Evolutionary conservation across 2,888 invertebrate genomes (phyloP), one percentile per base, ranked within the genome.

Genomic region (Watsonalla cultraria): DNA sequence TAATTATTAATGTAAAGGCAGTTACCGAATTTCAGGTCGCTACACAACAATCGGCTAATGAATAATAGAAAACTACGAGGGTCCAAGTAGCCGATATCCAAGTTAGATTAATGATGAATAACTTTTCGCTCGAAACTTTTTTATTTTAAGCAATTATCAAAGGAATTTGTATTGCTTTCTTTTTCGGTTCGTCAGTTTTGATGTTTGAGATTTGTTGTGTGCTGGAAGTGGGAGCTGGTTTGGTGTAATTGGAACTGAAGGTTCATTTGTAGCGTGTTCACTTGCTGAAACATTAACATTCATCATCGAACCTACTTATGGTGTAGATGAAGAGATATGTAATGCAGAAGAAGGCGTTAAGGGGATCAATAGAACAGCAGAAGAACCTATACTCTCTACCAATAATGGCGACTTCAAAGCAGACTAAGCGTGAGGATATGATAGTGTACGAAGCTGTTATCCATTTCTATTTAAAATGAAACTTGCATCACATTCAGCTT

Each of bases 1-100:
- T 90, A 90, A 90, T 90, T 90, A 90, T 89, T 88, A 89, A 89
- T 87, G 83, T 88, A 75, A 74, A 79, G 76, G 76, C 76, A 76
- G 86, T 85, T 86, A 87, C 89, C 87, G 90, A 89, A 90, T 87
- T 89, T 89, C 85, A 82, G 86, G 80, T 79, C 81, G 75, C 61
- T 71, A 76, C 80, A 80, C 76, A 78, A 86, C 83, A 82, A 82
- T 84, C 72, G 75, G 66, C 78, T 86, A 88, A 89, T 88, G 88
- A 88, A 89, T 84, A 85, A 82, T 87, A 88, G 86, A 84, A 83
- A 89, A 84, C 80, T 80, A 11, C 81, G 77, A 78, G 76, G 75
- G 80, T 72, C 78, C 80, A 80, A 76, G 89, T 88, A 89, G 89
- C 88, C 64, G 89, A 89, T 90, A 81, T 74, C 64, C 72, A 56